Base-by-base conservation (phyloP, 2,888 invertebrate species). In the Polydrusus tereticollis region DNA sequence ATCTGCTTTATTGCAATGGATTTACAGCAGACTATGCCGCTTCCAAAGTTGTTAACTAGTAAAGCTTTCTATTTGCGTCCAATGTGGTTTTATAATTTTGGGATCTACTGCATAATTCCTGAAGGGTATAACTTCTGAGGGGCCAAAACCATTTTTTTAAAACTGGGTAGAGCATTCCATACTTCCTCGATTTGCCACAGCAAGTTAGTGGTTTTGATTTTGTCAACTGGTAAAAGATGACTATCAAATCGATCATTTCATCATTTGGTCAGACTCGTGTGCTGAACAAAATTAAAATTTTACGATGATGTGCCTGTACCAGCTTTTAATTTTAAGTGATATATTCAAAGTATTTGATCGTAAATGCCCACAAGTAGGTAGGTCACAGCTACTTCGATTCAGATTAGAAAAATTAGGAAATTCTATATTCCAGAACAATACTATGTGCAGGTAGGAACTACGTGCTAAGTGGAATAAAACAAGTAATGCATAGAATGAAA, bases 261-360 rank as follows among this genome's bases (percentile, higher is more conserved):
- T n/a, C n/a, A n/a, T n/a, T n/a, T n/a, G n/a, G n/a, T n/a, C n/a
- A n/a, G n/a, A n/a, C n/a, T n/a, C n/a, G n/a, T n/a, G n/a, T n/a
- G n/a, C n/a, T n/a, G n/a, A n/a, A 6, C 52, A 52, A 52, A 52
- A 52, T 52, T 8, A 52, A 52, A 52, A 52, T 52, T 20, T 52
- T 21, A 52, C 52, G 21, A n/a, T 52, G 52, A 52, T 52, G 8
- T 52, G 52, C 21, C 43, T 26, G 3, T 26, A 26, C 7, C 26
- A 26, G 26, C 26, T 26, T 26, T 26, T 26, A 26, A 26, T 26
- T 26, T 3, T 26, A 5, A 26, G 7, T 26, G 26, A 7, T 26
- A 26, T 7, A 3, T 26, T 26, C 3, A 26, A 5, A 26, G 7
- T 26, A 26, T 5, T 26, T 26, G 26, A 26, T 7, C 26, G 7